Evolutionary conservation across 2,888 invertebrate genomes (phyloP).

Genomic region (Cheiracanthium punctorium): DNA sequence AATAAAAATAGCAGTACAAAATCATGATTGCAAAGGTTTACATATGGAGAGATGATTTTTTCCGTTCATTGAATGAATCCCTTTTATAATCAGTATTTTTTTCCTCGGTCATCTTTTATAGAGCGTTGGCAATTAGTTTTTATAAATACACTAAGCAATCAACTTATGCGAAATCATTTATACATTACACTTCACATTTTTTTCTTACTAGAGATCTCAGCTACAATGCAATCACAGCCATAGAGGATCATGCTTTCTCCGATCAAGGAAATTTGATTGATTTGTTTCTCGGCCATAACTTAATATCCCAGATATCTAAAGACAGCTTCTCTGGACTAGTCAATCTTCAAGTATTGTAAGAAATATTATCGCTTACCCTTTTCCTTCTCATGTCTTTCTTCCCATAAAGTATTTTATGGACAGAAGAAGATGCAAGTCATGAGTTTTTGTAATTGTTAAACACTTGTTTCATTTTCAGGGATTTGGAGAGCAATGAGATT

Average conservation of each 20-base stretch:
- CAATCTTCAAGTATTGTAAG: constrained; percentile 84
- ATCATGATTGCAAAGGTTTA: no score
- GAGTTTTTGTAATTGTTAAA: neutral
- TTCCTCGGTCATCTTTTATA: no score
- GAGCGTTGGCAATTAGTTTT: no score
- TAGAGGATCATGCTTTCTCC: constrained; percentile 84
- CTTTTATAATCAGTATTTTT: no score
- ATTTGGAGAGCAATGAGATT: constrained; percentile 90
- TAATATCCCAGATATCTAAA: constrained; percentile 83
- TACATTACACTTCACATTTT: no score
- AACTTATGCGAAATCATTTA: no score
- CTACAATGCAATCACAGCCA: constrained; percentile 85
- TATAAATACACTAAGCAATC: no score
- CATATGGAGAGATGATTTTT: no score
- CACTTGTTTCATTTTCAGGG: constrained; percentile 74
- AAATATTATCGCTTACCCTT: neutral
- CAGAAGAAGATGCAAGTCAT: no score
- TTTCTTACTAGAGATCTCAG: constrained; percentile 85
- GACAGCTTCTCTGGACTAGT: constrained; percentile 87
- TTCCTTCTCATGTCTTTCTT: neutral
- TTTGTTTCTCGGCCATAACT: constrained; percentile 88
- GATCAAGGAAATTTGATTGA: constrained; percentile 87
- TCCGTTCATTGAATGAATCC: no score
- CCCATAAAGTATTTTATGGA: no score
- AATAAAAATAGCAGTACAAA: no score